Percentiles rank a stretch among this genome's conserved stretches.
phyloP scores from a whole-genome alignment of 1,140 invertebrate genomes.

The Scaptomyza montana region DNA sequence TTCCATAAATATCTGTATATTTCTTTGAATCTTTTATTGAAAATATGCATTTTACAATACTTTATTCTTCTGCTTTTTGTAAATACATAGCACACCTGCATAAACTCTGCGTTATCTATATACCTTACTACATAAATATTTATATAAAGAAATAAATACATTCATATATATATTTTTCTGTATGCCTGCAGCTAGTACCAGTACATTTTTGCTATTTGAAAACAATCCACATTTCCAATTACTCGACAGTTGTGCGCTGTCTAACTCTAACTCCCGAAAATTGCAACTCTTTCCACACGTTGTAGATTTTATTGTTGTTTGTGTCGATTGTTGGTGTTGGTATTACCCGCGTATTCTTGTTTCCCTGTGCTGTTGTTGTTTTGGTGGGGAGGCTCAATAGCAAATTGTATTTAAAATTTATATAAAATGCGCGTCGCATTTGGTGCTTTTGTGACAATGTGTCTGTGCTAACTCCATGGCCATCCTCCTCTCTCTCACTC shows the following conservation, averaged over 20 bases:
- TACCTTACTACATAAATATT: not conserved
- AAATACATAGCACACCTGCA: not conserved
- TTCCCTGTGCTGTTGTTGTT: constrained; percentile 10
- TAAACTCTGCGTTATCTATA: not conserved
- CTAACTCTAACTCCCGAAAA: constrained; percentile 23
- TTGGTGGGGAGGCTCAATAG: constrained; percentile 64
- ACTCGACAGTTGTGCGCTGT: constrained; percentile 64
- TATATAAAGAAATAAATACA: constrained; percentile 1
- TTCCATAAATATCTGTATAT: too few relatives aligned
- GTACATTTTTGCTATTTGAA: constrained; percentile 37
- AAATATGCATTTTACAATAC: not conserved
- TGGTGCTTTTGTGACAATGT: constrained; percentile 72
- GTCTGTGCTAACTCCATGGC: constrained; percentile 40
- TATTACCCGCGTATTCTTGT: constrained; percentile 6
- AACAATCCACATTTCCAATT: constrained; percentile 78
- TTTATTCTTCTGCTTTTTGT: not conserved
- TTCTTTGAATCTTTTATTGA: too few relatives aligned
- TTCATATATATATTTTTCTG: not conserved
- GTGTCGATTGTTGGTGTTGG: constrained; percentile 18
- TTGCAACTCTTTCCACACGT: constrained; percentile 23
- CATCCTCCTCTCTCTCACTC: not conserved
- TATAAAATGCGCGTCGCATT: constrained; percentile 75
- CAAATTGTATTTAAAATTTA: constrained; percentile 82
- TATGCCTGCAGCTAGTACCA: constrained; percentile 16
- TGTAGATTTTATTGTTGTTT: constrained; percentile 12